These are phyloP conservation scores for Lypha dubia DNA, from an alignment of 2,888 invertebrate genomes.

Conservation along the genomic window DNA sequence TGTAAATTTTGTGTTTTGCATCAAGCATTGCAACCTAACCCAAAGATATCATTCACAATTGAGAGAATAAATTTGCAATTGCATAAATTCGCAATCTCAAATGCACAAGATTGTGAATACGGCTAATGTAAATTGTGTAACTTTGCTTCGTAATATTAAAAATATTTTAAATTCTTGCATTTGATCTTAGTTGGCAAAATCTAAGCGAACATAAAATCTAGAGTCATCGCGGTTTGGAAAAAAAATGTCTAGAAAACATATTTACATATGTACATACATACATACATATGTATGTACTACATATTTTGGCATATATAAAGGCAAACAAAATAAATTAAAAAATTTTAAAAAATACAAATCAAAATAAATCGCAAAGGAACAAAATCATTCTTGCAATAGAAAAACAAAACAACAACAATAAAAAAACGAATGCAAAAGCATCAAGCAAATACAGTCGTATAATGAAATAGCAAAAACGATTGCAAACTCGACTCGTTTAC, in stretches of 20 bases:
- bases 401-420: neutral
- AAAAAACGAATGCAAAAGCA: constrained; percentile 22
- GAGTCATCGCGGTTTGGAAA: neutral
- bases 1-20: no score
- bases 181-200: constrained; percentile 7
- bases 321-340: no score
- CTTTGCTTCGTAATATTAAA: neutral
- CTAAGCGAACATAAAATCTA: constrained; percentile 6
- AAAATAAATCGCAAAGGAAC: neutral
- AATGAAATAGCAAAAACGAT: constrained; percentile 7
- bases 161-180: neutral
- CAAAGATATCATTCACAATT: no score
- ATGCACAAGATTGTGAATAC: no score
- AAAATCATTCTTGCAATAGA: neutral
- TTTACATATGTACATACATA: no score
- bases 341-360: constrained; percentile 4
- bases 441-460: constrained; percentile 4
- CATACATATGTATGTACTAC: no score
- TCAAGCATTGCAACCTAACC: no score
- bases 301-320: no score
- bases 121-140: no score
- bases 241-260: neutral
- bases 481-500: neutral
- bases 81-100: no score
- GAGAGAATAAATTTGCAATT: no score